Percentiles rank a stretch among this genome's conserved stretches.
These are phyloP conservation scores for Centruroides vittatus DNA, from an alignment of 1,140 invertebrate genomes.

Conservation along the genomic window DNA sequence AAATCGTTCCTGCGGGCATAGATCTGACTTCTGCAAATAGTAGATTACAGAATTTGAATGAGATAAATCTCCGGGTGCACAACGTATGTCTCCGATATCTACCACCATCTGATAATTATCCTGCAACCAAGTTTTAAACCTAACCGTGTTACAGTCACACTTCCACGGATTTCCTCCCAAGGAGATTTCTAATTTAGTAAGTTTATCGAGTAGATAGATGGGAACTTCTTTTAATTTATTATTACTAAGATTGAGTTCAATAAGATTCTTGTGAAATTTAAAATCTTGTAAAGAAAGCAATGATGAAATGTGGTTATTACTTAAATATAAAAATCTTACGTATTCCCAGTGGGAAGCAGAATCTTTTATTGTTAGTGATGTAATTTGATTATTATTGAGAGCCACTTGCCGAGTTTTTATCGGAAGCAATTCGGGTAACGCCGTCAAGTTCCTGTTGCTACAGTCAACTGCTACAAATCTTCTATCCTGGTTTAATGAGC, in stretches of 20 bases:
- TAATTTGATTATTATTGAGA: conserved; percentile 15
- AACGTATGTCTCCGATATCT: conserved; percentile 14
- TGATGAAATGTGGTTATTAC: conserved; percentile 14
- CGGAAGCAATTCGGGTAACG: conserved; percentile 14
- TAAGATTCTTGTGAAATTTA: conserved; percentile 11
- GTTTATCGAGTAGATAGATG: conserved; percentile 15
- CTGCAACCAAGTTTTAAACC: conserved; percentile 17
- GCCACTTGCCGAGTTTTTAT: conserved; percentile 15
- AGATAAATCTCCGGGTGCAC: conserved; percentile 6
- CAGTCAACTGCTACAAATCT: conserved; percentile 14
- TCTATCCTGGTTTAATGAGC: conserved; percentile 8
- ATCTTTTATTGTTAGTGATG: conserved; percentile 6
- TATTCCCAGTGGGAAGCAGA: conserved; percentile 3
- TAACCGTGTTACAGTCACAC: conserved; percentile 19
- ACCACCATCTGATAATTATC: conserved; percentile 12
- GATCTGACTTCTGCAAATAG: conserved; percentile 13
- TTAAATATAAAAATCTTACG: conserved; percentile 12
- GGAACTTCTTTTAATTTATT: conserved; percentile 17
- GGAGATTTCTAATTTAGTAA: conserved; percentile 10
- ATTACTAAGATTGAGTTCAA: conserved; percentile 10
- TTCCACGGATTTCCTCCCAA: conserved; percentile 18
- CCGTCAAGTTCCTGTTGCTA: conserved; percentile 1
- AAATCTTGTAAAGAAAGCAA: conserved; percentile 11
- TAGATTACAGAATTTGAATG: conserved; percentile 11
- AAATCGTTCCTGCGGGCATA: conserved; percentile 13